A percentile compares a stretch with the other conserved stretches of the same genome.
phyloP scores from a whole-genome alignment of 2,888 invertebrate genomes.

The Cyaniris semiargus region DNA sequence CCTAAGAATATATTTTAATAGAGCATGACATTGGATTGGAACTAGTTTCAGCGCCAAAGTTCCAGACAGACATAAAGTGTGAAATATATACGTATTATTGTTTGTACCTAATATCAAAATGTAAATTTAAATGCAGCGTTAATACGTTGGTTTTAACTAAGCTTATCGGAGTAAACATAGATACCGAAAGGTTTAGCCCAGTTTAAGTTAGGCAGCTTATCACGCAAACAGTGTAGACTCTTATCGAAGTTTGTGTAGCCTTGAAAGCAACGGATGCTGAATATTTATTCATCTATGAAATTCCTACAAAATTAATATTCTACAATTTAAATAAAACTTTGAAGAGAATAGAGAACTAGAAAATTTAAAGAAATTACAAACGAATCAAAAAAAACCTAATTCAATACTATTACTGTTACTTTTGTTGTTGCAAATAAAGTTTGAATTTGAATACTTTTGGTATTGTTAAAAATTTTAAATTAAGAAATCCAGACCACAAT shows the following conservation, averaged over 20 bases:
- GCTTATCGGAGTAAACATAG: conserved; percentile 38
- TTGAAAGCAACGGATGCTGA: conserved; percentile 66
- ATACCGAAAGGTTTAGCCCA: conserved; percentile 60
- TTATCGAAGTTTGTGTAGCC: conserved; percentile 63
- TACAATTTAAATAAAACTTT: neutral
- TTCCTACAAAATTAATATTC: neutral
- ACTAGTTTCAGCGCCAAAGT: neutral
- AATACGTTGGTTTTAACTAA: conserved; percentile 28
- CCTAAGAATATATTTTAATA: neutral
- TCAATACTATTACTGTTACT: neutral
- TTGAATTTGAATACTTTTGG: too few species aligned
- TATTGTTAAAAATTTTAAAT: neutral
- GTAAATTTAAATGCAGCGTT: conserved; percentile 28
- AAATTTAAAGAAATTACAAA: neutral
- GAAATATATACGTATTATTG: neutral
- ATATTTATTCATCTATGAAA: conserved; percentile 45
- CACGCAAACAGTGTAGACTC: conserved; percentile 52
- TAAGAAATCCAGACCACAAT: neutral
- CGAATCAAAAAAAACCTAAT: neutral
- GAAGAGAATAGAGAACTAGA: neutral
- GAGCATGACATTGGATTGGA: neutral
- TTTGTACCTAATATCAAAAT: conserved; percentile 24
- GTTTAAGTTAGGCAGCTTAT: conserved; percentile 59
- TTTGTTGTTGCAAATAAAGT: neutral
- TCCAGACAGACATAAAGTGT: neutral